Percentiles rank a stretch among this genome's conserved stretches.
Conservation (phyloP, 2,113 vertebrate genomes). For the Pygathrix nemaeus region DNA sequence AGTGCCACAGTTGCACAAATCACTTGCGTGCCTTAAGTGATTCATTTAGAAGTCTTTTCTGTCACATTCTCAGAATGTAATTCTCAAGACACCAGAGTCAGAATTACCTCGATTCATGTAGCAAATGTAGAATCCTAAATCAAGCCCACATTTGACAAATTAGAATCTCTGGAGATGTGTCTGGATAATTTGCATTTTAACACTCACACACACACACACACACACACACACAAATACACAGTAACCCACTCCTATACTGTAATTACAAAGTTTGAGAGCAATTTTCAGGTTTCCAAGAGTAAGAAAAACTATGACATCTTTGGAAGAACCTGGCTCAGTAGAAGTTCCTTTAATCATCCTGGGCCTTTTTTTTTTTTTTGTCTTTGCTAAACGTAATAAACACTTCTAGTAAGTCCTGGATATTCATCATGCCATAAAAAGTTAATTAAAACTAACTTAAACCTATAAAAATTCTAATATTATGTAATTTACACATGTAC, state of each 20-base stretch:
- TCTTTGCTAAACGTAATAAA: neutral
- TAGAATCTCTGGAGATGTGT: neutral
- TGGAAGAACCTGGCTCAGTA: neutral
- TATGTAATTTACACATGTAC: neutral
- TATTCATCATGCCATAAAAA: constrained; percentile 19
- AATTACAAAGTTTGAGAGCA: constrained; percentile 36
- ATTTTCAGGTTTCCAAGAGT: neutral
- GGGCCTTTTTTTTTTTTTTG: neutral
- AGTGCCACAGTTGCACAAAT: neutral
- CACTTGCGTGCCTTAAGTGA: neutral
- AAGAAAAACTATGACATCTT: constrained; percentile 13
- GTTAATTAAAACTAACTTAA: neutral
- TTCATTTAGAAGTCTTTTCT: neutral
- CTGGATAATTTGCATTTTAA: neutral
- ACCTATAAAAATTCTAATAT: neutral
- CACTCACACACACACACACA: neutral
- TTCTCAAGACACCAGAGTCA: neutral
- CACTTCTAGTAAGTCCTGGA: neutral
- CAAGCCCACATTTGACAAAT: neutral
- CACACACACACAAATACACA: neutral
- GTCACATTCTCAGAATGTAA: neutral
- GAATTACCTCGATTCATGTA: neutral
- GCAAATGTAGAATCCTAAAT: neutral
- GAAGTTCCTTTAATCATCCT: neutral
- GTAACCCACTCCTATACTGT: neutral